Evolutionary conservation across 2,888 invertebrate genomes (phyloP).

Genomic region (Bombylius major): DNA sequence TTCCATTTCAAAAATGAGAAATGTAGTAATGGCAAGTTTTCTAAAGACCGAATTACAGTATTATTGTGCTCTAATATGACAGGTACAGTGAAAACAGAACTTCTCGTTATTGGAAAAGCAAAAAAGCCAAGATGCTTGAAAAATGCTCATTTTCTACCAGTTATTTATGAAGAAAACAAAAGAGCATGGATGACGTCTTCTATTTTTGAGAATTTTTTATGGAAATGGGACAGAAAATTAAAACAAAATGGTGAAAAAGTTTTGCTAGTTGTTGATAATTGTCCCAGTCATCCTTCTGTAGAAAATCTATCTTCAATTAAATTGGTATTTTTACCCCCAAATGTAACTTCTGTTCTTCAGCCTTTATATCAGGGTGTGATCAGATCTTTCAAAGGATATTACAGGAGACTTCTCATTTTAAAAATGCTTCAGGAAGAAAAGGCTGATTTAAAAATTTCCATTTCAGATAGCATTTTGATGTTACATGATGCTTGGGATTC

Average conservation of each 20-base stretch:
- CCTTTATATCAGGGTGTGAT: not conserved
- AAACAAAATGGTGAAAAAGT: not conserved
- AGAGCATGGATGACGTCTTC: constrained; percentile 28
- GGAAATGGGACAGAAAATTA: not conserved
- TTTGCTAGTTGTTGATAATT: too few species aligned
- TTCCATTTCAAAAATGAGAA: constrained; percentile 20
- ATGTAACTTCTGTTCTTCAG: not conserved
- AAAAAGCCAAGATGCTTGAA: constrained; percentile 4
- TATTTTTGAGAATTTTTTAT: constrained; percentile 1
- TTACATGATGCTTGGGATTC: too few species aligned
- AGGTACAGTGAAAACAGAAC: constrained; percentile 1
- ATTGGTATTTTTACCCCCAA: not conserved
- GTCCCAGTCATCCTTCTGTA: not conserved
- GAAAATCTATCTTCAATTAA: not conserved
- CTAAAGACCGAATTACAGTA: constrained; percentile 12
- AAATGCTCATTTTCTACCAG: constrained; percentile 6
- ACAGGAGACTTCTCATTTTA: too few species aligned
- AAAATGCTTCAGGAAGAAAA: too few species aligned
- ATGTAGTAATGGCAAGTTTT: constrained; percentile 26
- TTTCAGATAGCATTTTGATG: too few species aligned
- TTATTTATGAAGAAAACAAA: constrained; percentile 21
- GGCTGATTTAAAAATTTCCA: too few species aligned
- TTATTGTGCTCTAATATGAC: constrained; percentile 4
- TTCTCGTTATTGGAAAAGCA: constrained; percentile 4
- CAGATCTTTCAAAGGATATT: too few species aligned